Evolutionary conservation across 53 echinoderm and acorn worm species (phyloP).

Genomic region (Hippasteria phrygiana): DNA sequence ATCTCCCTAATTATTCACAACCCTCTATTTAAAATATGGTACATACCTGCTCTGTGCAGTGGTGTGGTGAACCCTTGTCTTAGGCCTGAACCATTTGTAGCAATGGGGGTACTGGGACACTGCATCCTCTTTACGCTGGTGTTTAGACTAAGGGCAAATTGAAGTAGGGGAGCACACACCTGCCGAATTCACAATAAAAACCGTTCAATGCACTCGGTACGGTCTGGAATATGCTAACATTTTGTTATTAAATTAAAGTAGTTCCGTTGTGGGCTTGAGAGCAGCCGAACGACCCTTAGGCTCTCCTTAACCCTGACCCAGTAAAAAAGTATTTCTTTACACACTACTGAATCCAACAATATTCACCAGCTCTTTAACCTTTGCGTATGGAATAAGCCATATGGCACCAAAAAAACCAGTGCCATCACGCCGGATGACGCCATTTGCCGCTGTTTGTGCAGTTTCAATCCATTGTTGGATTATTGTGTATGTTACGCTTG

Average conservation of each 20-base stretch:
- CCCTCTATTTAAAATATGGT: neutral
- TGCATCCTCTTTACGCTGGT: slow-evolving; percentile 22
- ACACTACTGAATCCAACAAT: too few relatives aligned
- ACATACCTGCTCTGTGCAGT: slow-evolving; percentile 65
- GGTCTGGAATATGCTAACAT: too few relatives aligned
- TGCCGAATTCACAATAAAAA: slow-evolving; percentile 27
- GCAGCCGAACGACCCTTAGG: neutral
- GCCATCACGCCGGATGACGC: too few relatives aligned
- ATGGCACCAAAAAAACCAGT: too few relatives aligned
- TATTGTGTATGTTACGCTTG: too few relatives aligned
- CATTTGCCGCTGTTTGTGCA: too few relatives aligned
- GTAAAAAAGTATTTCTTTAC: too few relatives aligned
- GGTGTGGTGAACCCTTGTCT: slow-evolving; percentile 74
- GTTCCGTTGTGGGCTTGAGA: too few relatives aligned
- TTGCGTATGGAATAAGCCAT: too few relatives aligned
- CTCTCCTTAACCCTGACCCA: neutral
- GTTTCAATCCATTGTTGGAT: too few relatives aligned
- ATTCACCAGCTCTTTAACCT: too few relatives aligned
- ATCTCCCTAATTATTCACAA: neutral
- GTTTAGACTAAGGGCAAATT: slow-evolving; percentile 74
- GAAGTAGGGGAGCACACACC: slow-evolving; percentile 88
- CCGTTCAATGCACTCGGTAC: neutral
- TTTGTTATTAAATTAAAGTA: too few relatives aligned
- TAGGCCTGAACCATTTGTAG: slow-evolving; percentile 49
- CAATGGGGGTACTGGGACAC: slow-evolving; percentile 53